A percentile compares a stretch with the other conserved stretches of the same genome.
Evolutionary conservation across 2,113 vertebrate genomes (phyloP).

Genomic region (Progne subis): DNA sequence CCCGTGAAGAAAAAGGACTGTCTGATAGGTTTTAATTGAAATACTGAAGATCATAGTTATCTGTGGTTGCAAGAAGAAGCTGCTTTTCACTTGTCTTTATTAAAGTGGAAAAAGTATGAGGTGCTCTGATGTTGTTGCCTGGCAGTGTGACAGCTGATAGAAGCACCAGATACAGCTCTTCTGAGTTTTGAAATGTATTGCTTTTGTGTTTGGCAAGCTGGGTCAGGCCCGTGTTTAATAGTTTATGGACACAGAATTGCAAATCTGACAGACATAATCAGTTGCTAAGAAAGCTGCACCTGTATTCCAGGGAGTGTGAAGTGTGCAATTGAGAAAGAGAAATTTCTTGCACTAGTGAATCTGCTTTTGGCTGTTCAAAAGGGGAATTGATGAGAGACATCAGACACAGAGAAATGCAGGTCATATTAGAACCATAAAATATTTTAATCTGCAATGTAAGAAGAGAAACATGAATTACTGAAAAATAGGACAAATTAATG

Average conservation of each 20-base stretch:
- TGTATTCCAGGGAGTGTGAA: neutral
- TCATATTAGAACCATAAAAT: neutral
- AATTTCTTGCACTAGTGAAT: neutral
- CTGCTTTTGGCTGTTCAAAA: neutral
- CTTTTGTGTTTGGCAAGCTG: neutral
- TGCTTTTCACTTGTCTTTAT: neutral
- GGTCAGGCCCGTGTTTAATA: neutral
- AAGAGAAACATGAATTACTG: neutral
- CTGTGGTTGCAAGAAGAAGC: neutral
- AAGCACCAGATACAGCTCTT: neutral
- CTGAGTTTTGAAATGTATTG: neutral
- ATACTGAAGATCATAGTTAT: neutral
- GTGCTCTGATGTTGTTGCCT: neutral
- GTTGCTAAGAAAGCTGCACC: neutral
- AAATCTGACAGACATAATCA: neutral
- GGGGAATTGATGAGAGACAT: neutral
- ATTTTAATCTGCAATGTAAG: neutral
- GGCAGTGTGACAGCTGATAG: neutral
- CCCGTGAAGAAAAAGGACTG: neutral
- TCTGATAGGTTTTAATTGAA: neutral
- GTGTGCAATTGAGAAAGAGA: neutral
- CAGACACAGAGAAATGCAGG: neutral
- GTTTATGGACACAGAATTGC: neutral
- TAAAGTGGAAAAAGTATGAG: neutral
- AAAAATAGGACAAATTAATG: slow-evolving; percentile 16